Evolutionary conservation across 2,113 vertebrate genomes (phyloP), one percentile per base, ranked within the genome.

Genomic region (Plectropomus leopardus): DNA sequence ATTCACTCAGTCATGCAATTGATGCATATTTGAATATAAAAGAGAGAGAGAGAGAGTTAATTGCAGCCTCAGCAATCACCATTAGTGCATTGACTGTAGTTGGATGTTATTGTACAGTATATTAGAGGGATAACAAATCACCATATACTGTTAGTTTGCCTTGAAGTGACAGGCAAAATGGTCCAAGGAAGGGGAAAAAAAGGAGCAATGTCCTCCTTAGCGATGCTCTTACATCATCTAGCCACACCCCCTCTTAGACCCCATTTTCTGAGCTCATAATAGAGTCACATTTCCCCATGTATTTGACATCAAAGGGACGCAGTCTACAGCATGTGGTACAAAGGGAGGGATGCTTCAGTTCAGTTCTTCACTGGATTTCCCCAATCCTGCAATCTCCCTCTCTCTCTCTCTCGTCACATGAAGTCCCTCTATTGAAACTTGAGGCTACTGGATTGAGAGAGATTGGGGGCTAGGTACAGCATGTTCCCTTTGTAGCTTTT

Each of bases 241-340:
- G 61, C 70, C 64, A 74, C 60, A 36, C 70, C 32, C 53, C 75
- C 72, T 10, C 70, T 72, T 40, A 73, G 72, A 85, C 82, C 87
- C 82, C 72, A 70, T 85, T 89, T 89, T 78, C 73, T 53, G 64
- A 78, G 73, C 80, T 79, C 63, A 73, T 77, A 24, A 81, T 82
- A 72, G 77, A 78, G 47, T 66, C 82, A 68, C 74, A 84, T 71
- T 76, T 74, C 67, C 44, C 77, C 67, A 48, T 85, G 70, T 70
- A 36, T 79, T 72, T 70, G 67, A 87, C 84, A 88, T 93, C 89
- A 93, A 87, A 91, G 79, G 47, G 78, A 80, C 26, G 19, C 28
- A 42, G 54, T 61, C 76, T 82, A 51, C 70, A 69, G 61, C 47
- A 30, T 85, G 69, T 42, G 59, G 68, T 66, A 75, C 78, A 80